Evolutionary conservation across 2,797 vertebrate species (phyloP), one percentile per base, ranked within the genome.

Genomic region (Trachops cirrhosus): DNA sequence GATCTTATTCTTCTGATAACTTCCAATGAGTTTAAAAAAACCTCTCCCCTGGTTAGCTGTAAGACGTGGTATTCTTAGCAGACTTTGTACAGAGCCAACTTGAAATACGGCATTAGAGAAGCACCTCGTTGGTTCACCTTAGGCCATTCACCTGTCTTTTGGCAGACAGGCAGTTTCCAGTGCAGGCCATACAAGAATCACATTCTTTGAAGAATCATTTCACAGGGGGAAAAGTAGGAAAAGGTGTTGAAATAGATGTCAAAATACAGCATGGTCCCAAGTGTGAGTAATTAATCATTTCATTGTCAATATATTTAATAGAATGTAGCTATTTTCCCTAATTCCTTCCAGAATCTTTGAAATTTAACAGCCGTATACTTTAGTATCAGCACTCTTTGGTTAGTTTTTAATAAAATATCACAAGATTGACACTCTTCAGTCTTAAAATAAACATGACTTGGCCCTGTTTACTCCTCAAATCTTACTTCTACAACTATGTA

Each of bases 291-390:
- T 64, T 85, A 73, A 78, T 74, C 57, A 86, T 64, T 57, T 83
- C 7, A 70, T 79, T 82, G 21, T 77, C 44, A 32, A 44, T 18
- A 71, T 39, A 41, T 87, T 67, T 67, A 78, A 70, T 16, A 90
- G 12, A 64, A 50, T 46, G 2, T 80, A 79, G 70, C 9, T 6
- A 37, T 75, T 95, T 93, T 32, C 22, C 18, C 5, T 75, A 89
- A 46, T 93, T 95, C 78, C 67, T 73, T 73, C 9, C 37, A 95
- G 52, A 59, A 86, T 67, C 44, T 67, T 91, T 91, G 37, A 70
- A 32, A 89, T 89, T 83, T 85, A 46, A 57, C 26, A 79, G 46
- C 44, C 5, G 89, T 78, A 48, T 26, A 3, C 3, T 4, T 75
- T 37, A 52, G 6, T 29, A 4, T 57, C 54, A 79, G 22, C 14